Conservation (phyloP, 37 sponge, comb jelly and placozoan genomes). For the Bolinopsis microptera region DNA sequence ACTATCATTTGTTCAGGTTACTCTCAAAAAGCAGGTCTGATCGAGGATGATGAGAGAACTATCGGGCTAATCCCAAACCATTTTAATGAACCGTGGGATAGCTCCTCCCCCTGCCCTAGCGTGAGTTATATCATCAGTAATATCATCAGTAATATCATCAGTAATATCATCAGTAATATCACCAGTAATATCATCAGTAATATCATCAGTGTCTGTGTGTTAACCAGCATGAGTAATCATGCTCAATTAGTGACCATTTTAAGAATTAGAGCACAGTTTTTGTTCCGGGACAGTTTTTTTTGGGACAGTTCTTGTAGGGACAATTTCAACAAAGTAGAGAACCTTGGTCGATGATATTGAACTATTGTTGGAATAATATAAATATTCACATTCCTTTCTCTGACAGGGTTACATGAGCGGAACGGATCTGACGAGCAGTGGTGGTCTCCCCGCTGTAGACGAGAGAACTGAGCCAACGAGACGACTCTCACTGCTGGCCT, state of each 20-base stretch:
- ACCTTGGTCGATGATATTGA: no score
- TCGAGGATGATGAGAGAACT: neutral
- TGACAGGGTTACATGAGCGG: constrained; percentile 63
- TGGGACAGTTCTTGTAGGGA: no score
- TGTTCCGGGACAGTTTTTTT: no score
- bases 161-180: no score
- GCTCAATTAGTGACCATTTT: no score
- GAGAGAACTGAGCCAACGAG: constrained; percentile 10
- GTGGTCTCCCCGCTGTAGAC: neutral
- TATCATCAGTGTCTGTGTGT: no score
- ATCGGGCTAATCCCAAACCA: constrained; percentile 14
- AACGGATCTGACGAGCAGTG: constrained; percentile 14
- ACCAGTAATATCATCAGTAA: neutral
- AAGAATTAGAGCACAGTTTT: no score
- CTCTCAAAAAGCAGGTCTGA: neutral
- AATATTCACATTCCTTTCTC: no score
- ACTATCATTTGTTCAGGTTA: neutral
- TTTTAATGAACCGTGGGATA: neutral
- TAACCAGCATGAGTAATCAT: no score
- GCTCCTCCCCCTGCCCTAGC: neutral
- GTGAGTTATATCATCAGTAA: neutral
- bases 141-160: no score
- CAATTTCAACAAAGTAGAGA: no score
- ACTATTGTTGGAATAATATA: no score
- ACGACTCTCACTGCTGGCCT: constrained; percentile 26